A percentile compares a stretch with the other conserved stretches of the same genome.
Evolutionary conservation across 1,140 invertebrate species (phyloP).

Genomic region (Drosophila pseudoobscura): DNA sequence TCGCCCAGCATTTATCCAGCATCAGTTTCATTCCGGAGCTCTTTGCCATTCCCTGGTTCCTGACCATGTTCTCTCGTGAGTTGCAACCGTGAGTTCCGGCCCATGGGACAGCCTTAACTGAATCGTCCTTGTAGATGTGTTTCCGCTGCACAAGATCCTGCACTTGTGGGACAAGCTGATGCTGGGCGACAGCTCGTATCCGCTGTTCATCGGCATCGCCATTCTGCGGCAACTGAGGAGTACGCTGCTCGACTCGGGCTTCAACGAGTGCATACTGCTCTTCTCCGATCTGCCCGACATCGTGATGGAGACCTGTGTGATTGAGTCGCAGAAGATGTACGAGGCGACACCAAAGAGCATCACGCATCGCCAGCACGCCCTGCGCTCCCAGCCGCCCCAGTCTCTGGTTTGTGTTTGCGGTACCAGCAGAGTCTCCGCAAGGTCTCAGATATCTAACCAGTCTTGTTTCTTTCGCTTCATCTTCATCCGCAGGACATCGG

Average conservation of each 20-base stretch:
- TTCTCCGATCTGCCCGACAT: slow-evolving; percentile 99
- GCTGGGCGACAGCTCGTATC: slow-evolving; percentile 96
- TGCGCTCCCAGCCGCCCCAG: slow-evolving; percentile 44
- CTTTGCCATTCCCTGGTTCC: slow-evolving; percentile 99
- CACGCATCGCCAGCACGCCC: slow-evolving; percentile 88
- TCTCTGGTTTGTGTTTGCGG: slow-evolving; percentile 28
- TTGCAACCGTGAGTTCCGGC: slow-evolving; percentile 53
- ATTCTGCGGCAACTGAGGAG: slow-evolving; percentile 95
- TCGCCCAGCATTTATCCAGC: slow-evolving; percentile 95
- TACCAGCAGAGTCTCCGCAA: too few species aligned
- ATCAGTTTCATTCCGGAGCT: slow-evolving; percentile 99
- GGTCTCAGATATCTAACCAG: too few species aligned
- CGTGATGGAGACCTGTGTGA: slow-evolving; percentile 96
- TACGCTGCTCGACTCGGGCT: slow-evolving; percentile 93
- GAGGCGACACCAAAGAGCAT: slow-evolving; percentile 94
- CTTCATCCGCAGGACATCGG: slow-evolving; percentile 86
- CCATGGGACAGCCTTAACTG: neutral
- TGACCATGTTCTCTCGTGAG: slow-evolving; percentile 99
- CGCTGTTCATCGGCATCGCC: slow-evolving; percentile 96
- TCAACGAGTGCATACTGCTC: slow-evolving; percentile 98
- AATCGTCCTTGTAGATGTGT: slow-evolving; percentile 89
- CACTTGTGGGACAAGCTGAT: slow-evolving; percentile 99
- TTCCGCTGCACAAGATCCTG: slow-evolving; percentile 98
- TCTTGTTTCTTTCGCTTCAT: neutral
- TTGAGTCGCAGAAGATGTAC: slow-evolving; percentile 94